Evolutionary conservation across 2,797 vertebrate genomes (phyloP).

Genomic region (Staurois parvus): DNA sequence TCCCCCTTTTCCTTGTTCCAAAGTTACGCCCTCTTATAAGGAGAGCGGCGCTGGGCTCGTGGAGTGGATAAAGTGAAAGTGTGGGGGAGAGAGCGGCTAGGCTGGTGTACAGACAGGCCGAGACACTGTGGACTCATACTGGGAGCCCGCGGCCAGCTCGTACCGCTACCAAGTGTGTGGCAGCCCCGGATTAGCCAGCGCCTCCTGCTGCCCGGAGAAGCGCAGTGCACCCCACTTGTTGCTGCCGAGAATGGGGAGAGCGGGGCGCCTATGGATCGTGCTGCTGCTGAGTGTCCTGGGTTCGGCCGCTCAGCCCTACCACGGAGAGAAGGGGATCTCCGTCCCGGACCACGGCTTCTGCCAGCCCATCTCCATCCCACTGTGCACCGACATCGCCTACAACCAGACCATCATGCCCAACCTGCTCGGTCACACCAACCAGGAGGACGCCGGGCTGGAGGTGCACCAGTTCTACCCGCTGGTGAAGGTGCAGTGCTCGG

Average conservation of each 20-base stretch:
- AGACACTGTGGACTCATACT: neutral
- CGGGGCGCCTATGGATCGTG: slow-evolving; percentile 70
- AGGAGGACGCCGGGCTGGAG: slow-evolving; percentile 89
- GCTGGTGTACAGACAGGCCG: neutral
- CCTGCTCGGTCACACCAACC: slow-evolving; percentile 86
- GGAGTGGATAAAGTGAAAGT: neutral
- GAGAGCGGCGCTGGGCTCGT: neutral
- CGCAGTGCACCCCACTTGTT: slow-evolving; percentile 63
- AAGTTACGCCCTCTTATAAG: slow-evolving; percentile 66
- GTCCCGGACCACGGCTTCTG: slow-evolving; percentile 94
- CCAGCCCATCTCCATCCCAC: slow-evolving; percentile 89
- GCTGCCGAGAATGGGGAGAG: slow-evolving; percentile 51
- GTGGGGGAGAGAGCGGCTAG: neutral
- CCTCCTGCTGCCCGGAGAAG: slow-evolving; percentile 41
- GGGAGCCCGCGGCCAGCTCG: no score
- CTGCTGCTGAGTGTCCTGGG: slow-evolving; percentile 57
- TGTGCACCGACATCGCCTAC: slow-evolving; percentile 89
- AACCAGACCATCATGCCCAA: slow-evolving; percentile 92
- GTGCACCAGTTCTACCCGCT: slow-evolving; percentile 91
- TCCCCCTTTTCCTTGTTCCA: slow-evolving; percentile 61
- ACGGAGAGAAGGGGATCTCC: slow-evolving; percentile 88
- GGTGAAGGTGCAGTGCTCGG: slow-evolving; percentile 86
- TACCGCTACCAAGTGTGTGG: neutral
- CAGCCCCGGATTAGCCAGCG: neutral
- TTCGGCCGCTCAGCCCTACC: slow-evolving; percentile 74